Evolutionary conservation across 2,113 vertebrate species (phyloP).

Genomic region (Cavia aperea): DNA sequence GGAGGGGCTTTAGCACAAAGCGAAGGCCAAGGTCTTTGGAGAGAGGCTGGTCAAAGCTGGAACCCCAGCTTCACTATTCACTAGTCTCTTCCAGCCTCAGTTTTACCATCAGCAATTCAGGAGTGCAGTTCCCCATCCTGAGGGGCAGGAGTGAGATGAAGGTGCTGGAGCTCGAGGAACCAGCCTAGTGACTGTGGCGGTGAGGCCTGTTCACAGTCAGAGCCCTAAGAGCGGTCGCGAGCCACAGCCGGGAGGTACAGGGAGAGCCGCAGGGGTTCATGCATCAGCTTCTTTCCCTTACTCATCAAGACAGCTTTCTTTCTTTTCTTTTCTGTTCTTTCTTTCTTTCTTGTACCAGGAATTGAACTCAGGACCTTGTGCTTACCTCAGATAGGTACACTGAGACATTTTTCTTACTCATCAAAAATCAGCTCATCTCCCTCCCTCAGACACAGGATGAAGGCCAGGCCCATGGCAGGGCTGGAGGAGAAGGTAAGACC

Average conservation of each 20-base stretch:
- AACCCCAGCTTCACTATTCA: background rate
- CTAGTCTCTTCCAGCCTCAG: background rate
- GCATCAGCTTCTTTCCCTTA: background rate
- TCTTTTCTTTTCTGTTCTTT: too few relatives aligned
- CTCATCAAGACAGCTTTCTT: background rate
- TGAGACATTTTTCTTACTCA: background rate
- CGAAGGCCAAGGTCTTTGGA: background rate
- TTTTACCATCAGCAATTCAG: background rate
- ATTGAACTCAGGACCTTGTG: too few relatives aligned
- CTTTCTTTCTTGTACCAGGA: too few relatives aligned
- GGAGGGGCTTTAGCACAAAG: too few relatives aligned
- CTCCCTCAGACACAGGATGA: background rate
- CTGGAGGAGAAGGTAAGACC: too few relatives aligned
- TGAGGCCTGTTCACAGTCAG: background rate
- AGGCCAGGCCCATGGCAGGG: background rate
- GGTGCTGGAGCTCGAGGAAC: fast-evolving
- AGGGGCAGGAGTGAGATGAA: background rate
- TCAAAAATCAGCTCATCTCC: background rate
- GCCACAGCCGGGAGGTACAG: background rate
- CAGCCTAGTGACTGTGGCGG: background rate
- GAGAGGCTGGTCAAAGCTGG: too few relatives aligned
- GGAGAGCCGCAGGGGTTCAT: background rate
- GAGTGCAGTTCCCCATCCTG: background rate
- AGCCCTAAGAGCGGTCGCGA: background rate
- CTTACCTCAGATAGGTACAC: too few relatives aligned